Evolutionary conservation across 2,888 invertebrate species (phyloP).

Genomic region (Apodemia duryi): DNA sequence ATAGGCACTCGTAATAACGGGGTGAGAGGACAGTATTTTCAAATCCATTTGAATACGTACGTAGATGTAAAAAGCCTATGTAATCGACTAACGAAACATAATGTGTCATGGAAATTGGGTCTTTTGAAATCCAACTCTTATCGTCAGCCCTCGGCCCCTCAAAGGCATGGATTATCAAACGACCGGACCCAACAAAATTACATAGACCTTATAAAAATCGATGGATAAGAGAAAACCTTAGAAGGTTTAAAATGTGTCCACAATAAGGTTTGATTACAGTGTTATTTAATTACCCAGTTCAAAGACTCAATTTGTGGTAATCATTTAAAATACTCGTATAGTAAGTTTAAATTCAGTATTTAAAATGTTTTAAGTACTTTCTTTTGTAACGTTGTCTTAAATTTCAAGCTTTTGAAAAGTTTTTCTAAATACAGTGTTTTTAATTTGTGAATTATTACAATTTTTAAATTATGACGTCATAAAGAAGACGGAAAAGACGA

Average conservation of each 20-base stretch:
- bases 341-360: not conserved
- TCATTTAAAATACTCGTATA: not conserved
- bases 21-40: not conserved
- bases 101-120: slow-evolving; percentile 12
- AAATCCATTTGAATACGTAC: not conserved
- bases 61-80: not conserved
- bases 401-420: no score
- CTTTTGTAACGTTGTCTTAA: no score
- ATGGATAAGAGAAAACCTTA: slow-evolving; percentile 2
- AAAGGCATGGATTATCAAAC: slow-evolving; percentile 10
- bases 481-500: no score
- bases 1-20: not conserved
- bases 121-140: slow-evolving; percentile 15
- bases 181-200: slow-evolving; percentile 10
- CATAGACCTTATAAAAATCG: slow-evolving; percentile 7
- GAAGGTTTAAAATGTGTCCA: not conserved
- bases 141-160: slow-evolving; percentile 1
- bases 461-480: no score
- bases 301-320: not conserved
- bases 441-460: no score
- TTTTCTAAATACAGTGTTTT: no score
- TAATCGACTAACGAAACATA: slow-evolving; percentile 12
- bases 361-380: no score
- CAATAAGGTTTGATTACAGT: not conserved
- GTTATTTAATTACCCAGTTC: not conserved